phyloP scores from a whole-genome alignment of 2,888 invertebrate species.

The Cepaea hortensis region DNA sequence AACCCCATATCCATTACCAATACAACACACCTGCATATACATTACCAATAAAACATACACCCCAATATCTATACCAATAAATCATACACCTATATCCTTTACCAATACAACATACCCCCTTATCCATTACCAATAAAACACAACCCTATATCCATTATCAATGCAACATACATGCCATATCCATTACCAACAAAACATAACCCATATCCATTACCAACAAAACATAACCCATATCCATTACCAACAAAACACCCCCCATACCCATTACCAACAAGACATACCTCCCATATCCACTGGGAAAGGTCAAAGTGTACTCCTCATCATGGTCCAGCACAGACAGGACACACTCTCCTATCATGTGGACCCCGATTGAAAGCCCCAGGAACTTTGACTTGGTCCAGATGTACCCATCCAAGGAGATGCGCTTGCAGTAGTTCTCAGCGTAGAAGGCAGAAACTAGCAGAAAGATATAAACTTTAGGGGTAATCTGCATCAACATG shows the following conservation, averaged over 20 bases:
- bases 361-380: conserved; percentile 90
- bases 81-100: too few species aligned
- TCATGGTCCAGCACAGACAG: conserved; percentile 92
- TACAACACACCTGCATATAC: conserved; percentile 78
- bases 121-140: too few species aligned
- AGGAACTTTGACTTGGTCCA: conserved; percentile 99
- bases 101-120: too few species aligned
- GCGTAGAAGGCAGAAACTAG: conserved; percentile 98
- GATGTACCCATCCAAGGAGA: conserved; percentile 95
- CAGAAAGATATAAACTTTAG: not conserved
- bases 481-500: too few species aligned
- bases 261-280: conserved; percentile 66
- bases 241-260: not conserved
- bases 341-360: conserved; percentile 95
- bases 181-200: not conserved
- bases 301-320: conserved; percentile 96
- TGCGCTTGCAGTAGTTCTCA: conserved; percentile 92
- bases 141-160: too few species aligned
- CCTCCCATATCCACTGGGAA: conserved; percentile 98
- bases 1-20: too few species aligned
- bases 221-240: not conserved
- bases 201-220: not conserved
- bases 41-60: too few species aligned
- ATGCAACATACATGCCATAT: too few species aligned
- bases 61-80: too few species aligned